Percentiles rank a stretch among this genome's conserved stretches.
Conservation (phyloP, 1,140 invertebrate species). For the Macrobrachium rosenbergii region DNA sequence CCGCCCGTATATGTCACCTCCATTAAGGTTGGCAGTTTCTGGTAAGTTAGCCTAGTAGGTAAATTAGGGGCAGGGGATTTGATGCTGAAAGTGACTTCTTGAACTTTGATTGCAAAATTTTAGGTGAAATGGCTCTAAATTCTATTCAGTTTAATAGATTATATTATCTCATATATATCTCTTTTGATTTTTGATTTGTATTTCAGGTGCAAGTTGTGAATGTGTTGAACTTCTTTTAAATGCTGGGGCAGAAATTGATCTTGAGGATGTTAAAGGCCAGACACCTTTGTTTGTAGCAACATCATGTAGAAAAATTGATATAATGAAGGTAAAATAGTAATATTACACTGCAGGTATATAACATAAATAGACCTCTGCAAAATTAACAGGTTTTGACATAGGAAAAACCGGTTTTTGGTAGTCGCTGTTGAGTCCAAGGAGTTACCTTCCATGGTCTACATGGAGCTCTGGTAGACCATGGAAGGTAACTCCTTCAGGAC, state of each 20-base stretch:
- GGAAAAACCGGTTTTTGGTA: no score
- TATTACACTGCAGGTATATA: no score
- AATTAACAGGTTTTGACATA: no score
- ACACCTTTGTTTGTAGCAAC: conserved; percentile 68
- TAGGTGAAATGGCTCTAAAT: no score
- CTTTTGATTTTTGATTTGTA: conserved; percentile 8
- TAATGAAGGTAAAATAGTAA: conserved; percentile 58
- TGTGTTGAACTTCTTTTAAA: conserved; percentile 66
- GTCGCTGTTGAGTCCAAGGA: no score
- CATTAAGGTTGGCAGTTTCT: conserved; percentile 67
- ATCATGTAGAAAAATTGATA: conserved; percentile 40
- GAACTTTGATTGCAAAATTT: background rate
- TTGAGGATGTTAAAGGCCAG: conserved; percentile 68
- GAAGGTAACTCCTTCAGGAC: no score
- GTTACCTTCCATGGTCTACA: no score
- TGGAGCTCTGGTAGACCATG: no score
- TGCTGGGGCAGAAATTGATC: conserved; percentile 66
- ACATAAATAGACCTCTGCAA: no score
- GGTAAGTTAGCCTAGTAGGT: conserved; percentile 46
- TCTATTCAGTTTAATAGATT: no score
- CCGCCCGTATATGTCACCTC: conserved; percentile 63
- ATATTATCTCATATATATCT: no score
- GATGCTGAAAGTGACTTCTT: background rate
- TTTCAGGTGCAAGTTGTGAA: conserved; percentile 66
- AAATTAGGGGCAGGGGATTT: background rate